Evolutionary conservation across 2,888 invertebrate species (phyloP), one percentile per base, ranked within the genome.

Genomic region (Orthosia cruda): DNA sequence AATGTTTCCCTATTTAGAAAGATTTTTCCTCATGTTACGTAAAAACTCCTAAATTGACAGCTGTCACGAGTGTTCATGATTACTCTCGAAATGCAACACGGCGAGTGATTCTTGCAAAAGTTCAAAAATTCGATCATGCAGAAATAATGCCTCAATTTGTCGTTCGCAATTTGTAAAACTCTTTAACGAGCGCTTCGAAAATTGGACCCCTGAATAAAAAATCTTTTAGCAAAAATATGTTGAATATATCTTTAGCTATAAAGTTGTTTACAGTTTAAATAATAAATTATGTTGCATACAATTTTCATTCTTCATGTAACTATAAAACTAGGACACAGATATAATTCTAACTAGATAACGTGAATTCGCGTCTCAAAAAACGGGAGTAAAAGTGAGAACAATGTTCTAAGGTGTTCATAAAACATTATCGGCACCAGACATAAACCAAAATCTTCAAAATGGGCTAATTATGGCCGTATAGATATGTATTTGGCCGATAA

Each of bases 21-120:
- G n/a, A n/a, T n/a, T n/a, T 45, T 52, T 58, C 23, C 26, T 16
- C 18, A 7, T 13, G 16, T 18, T 26, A 13, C 32, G 16, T 26
- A 18, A 45, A 55, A 50, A 13, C 15, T 3, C 2, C n/a, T 12
- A 45, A 82, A 79, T 74, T 74, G 83, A 68, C 70, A 83, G 64
- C 64, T 68, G 70, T 71, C 74, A 64, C 12, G 4, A 40, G 23
- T 18, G 20, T 50, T 69, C 13, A 49, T 40, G 26, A 57, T 40
- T 63, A 63, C 45, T 55, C 16, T 20, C 13, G 23, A 55, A 55
- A 62, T 61, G 18, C 13, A 7, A 49, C 16, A 64, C 16, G n/a
- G 13, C 58, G 1, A 54, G 26, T 40, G 13, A 18, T n/a, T 15
- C 16, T n/a, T 49, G 18, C 23, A n/a, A 13, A 50, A 20, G 32